A percentile compares a stretch with the other conserved stretches of the same genome.
phyloP scores from a whole-genome alignment of 2,888 invertebrate species.

The Agrochola circellaris region DNA sequence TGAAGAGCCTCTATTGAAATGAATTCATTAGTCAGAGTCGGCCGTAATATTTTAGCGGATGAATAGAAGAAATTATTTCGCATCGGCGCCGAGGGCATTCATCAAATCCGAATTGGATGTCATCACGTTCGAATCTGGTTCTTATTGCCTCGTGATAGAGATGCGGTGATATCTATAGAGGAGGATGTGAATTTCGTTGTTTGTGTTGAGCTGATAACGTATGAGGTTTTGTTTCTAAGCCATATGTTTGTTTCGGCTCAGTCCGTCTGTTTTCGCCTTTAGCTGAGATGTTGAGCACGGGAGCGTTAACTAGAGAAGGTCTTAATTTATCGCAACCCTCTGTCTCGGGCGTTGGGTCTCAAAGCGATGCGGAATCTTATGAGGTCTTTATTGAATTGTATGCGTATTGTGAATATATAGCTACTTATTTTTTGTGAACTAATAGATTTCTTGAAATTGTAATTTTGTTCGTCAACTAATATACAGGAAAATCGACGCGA shows the following conservation, averaged over 20 bases:
- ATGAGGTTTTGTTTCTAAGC: conserved; percentile 64
- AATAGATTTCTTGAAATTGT: no score
- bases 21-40: conserved; percentile 84
- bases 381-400: conserved; percentile 36
- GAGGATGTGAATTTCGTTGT: conserved; percentile 53
- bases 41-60: conserved; percentile 83
- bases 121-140: conserved; percentile 54
- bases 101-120: conserved; percentile 72
- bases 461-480: background rate
- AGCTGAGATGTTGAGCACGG: conserved; percentile 28
- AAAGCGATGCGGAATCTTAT: conserved; percentile 24
- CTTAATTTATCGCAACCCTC: conserved; percentile 50
- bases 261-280: conserved; percentile 49
- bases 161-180: conserved; percentile 31
- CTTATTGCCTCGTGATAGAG: conserved; percentile 62
- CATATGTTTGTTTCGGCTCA: conserved; percentile 66
- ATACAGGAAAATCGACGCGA: no score
- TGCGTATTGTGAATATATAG: background rate
- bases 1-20: conserved; percentile 77
- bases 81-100: conserved; percentile 75
- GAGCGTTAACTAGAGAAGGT: conserved; percentile 35
- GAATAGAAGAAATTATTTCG: conserved; percentile 85
- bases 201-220: conserved; percentile 67
- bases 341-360: conserved; percentile 10
- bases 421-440: background rate